A percentile compares a stretch with the other conserved stretches of the same genome.
Evolutionary conservation across 2,888 invertebrate genomes (phyloP).

Genomic region (Himalopsyche japonica): DNA sequence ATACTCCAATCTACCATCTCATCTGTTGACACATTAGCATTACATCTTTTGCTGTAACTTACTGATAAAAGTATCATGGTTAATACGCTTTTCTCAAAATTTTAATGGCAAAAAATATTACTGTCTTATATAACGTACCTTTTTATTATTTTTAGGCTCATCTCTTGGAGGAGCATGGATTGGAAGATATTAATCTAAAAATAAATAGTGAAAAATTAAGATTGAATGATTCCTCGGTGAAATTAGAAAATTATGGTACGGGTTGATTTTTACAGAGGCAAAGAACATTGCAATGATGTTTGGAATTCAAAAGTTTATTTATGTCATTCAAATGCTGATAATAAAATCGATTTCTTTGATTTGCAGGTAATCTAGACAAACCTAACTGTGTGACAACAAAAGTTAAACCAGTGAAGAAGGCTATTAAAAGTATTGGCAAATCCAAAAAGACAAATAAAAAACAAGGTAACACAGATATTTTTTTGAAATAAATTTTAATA

Average conservation of each 20-base stretch:
- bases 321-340: too few species aligned
- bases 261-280: too few species aligned
- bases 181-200: not conserved
- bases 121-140: not conserved
- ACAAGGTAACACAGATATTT: not conserved
- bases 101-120: too few species aligned
- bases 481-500: too few species aligned
- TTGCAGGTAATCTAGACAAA: not conserved
- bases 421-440: not conserved
- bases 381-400: not conserved
- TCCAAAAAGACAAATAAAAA: not conserved
- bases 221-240: not conserved
- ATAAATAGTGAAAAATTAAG: not conserved
- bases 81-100: too few species aligned
- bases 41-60: too few species aligned
- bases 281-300: too few species aligned
- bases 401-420: not conserved
- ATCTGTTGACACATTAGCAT: too few species aligned
- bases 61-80: too few species aligned
- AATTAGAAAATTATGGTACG: not conserved
- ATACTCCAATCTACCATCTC: too few species aligned
- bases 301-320: too few species aligned
- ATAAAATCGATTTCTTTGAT: not conserved
- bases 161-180: not conserved
- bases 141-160: constrained; percentile 2